These are phyloP conservation scores for Microtus pennsylvanicus DNA, from an alignment of 2,113 vertebrate genomes.

Conservation along the genomic window DNA sequence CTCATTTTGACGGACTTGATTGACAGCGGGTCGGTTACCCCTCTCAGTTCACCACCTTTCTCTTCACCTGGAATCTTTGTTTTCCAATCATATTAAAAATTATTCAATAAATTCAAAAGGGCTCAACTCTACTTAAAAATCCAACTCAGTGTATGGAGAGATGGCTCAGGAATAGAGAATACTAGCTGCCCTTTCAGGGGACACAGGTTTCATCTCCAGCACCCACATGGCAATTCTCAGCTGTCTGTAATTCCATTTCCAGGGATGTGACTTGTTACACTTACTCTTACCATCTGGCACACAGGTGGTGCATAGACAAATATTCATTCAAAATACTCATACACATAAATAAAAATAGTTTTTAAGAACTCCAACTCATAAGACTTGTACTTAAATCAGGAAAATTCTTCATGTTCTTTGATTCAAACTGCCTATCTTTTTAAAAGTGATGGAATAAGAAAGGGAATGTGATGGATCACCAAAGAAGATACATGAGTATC, in stretches of 20 bases:
- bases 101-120: not conserved
- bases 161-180: not conserved
- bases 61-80: not conserved
- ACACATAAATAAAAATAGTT: not conserved
- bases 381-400: not conserved
- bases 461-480: not conserved
- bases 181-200: not conserved
- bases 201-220: not conserved
- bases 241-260: not conserved
- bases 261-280: not conserved
- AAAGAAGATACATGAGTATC: not conserved
- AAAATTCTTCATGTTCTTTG: not conserved
- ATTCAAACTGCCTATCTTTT: not conserved
- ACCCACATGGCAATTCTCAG: no score
- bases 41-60: not conserved
- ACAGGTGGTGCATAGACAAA: not conserved
- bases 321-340: not conserved
- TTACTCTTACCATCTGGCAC: not conserved
- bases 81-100: not conserved
- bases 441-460: not conserved
- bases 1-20: not conserved
- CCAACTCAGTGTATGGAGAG: not conserved
- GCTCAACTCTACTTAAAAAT: not conserved
- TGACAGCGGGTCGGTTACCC: not conserved
- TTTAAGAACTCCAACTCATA: not conserved